phyloP scores from a whole-genome alignment of 2,888 invertebrate genomes.

The Ashinkailepas kermadecensis region DNA sequence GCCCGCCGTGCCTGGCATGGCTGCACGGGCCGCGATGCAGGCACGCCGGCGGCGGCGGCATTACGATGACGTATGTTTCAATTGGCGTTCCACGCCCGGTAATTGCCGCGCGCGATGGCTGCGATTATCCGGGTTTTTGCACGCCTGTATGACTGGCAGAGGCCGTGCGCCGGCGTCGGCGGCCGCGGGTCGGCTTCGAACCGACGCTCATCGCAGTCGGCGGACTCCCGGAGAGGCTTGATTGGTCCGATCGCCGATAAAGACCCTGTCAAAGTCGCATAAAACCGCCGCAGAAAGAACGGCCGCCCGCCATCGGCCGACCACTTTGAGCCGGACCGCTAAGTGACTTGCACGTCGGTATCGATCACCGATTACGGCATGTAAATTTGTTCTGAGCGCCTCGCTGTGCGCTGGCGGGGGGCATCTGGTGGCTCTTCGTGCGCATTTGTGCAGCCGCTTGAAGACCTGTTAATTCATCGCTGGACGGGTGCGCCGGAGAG shows the following conservation, averaged over 20 bases:
- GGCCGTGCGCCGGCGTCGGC: background rate
- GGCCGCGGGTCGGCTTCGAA: background rate
- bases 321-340: background rate
- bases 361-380: background rate
- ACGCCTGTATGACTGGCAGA: background rate
- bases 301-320: background rate
- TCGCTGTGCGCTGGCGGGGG: background rate
- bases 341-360: slow-evolving; percentile 6
- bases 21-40: no score
- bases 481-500: background rate
- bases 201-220: background rate
- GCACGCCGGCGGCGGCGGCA: background rate
- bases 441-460: background rate
- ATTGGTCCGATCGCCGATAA: slow-evolving; percentile 12
- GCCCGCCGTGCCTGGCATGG: background rate
- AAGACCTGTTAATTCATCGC: background rate
- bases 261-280: slow-evolving; percentile 3
- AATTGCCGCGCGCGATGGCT: background rate
- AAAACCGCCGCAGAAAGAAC: background rate
- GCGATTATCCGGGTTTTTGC: background rate
- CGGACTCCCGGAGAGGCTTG: background rate
- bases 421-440: background rate
- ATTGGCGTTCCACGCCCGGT: background rate
- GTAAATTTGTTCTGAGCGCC: background rate
- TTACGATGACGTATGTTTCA: slow-evolving; percentile 15